These are phyloP conservation scores for Drepana arcuata DNA, from an alignment of 1,140 invertebrate genomes.

Conservation along the genomic window DNA sequence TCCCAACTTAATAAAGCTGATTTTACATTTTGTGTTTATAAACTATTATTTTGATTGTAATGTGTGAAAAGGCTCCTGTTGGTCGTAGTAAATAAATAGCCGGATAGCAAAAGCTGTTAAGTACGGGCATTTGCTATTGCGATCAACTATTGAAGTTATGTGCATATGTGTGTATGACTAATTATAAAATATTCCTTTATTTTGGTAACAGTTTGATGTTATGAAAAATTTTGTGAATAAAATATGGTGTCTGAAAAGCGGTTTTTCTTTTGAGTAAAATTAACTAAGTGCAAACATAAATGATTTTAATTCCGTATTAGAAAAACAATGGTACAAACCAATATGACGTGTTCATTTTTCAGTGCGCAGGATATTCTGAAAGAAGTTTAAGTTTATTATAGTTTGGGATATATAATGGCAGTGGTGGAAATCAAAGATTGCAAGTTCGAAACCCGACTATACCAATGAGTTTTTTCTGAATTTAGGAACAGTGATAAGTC, in stretches of 20 bases:
- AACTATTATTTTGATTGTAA: too few relatives aligned
- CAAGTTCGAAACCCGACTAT: too few relatives aligned
- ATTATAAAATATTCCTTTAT: slow-evolving; percentile 68
- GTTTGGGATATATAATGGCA: too few relatives aligned
- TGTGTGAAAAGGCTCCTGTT: slow-evolving; percentile 50
- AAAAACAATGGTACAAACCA: too few relatives aligned
- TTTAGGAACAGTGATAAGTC: too few relatives aligned
- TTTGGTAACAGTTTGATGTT: slow-evolving; percentile 70
- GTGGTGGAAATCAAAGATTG: too few relatives aligned
- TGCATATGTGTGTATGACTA: slow-evolving; percentile 65
- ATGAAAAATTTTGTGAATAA: slow-evolving; percentile 69
- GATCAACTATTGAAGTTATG: slow-evolving; percentile 48
- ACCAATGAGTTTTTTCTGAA: too few relatives aligned
- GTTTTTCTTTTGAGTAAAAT: too few relatives aligned
- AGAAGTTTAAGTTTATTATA: slow-evolving; percentile 15
- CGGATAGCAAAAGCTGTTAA: slow-evolving; percentile 17
- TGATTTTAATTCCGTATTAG: too few relatives aligned
- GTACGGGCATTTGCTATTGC: slow-evolving; percentile 27
- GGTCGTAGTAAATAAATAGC: slow-evolving; percentile 30
- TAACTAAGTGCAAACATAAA: too few relatives aligned
- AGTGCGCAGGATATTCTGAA: slow-evolving; percentile 38
- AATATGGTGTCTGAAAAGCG: slow-evolving; percentile 68
- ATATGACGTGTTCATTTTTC: too few relatives aligned
- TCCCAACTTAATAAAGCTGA: slow-evolving; percentile 23
- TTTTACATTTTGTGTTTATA: too few relatives aligned